A percentile compares a stretch with the other conserved stretches of the same genome.
Evolutionary conservation across 2,888 invertebrate genomes (phyloP).

Genomic region (Heliothis peltigera): DNA sequence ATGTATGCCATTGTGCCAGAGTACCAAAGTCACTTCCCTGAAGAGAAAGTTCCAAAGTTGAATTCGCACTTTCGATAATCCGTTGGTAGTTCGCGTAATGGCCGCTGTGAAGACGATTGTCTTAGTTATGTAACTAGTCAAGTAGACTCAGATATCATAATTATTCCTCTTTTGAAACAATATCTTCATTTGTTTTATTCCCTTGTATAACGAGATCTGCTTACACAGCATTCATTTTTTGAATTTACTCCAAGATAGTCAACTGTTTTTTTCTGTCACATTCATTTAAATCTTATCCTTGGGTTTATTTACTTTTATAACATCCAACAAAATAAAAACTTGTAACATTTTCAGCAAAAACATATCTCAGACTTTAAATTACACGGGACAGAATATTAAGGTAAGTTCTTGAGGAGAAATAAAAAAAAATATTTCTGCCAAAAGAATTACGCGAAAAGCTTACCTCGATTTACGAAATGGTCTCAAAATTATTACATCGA

Average conservation of each 20-base stretch:
- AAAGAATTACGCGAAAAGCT: slow-evolving; percentile 30
- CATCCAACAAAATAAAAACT: slow-evolving; percentile 15
- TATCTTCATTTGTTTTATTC: not conserved
- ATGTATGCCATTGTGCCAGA: slow-evolving; percentile 49
- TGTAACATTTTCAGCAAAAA: slow-evolving; percentile 14
- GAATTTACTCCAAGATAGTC: not conserved
- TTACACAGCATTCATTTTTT: not conserved
- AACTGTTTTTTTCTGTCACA: not conserved
- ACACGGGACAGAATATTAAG: slow-evolving; percentile 14
- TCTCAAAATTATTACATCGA: slow-evolving; percentile 20
- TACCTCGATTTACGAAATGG: slow-evolving; percentile 35
- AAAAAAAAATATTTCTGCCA: slow-evolving; percentile 9
- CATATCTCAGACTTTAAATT: slow-evolving; percentile 14
- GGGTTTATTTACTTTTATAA: slow-evolving; percentile 2
- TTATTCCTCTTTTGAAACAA: slow-evolving; percentile 20
- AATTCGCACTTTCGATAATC: slow-evolving; percentile 52
- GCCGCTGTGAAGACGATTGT: slow-evolving; percentile 31
- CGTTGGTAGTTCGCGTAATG: slow-evolving; percentile 40
- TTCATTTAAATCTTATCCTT: slow-evolving; percentile 11
- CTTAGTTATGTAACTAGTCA: slow-evolving; percentile 25
- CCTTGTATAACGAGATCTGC: not conserved
- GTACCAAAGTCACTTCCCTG: slow-evolving; percentile 28
- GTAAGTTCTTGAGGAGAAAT: slow-evolving; percentile 16
- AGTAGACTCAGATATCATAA: slow-evolving; percentile 18
- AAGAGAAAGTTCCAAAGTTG: slow-evolving; percentile 42